These are phyloP conservation scores for Calonectris borealis DNA, from an alignment of 2,113 vertebrate species.

Conservation along the genomic window DNA sequence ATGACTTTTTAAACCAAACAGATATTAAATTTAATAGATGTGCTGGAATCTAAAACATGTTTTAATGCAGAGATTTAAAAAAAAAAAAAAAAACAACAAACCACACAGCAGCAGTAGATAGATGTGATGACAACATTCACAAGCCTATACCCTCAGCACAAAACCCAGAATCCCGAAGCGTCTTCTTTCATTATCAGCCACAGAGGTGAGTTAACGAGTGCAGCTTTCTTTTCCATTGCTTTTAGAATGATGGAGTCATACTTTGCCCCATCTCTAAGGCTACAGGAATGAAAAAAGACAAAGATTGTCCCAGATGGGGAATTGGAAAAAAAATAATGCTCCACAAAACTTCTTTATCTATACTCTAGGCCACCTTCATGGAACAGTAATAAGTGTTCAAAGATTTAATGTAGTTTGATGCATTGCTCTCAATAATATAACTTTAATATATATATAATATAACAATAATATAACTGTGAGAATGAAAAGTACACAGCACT, in stretches of 20 bases:
- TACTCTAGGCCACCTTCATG: background rate
- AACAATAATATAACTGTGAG: background rate
- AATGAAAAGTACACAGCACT: background rate
- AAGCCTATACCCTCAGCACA: background rate
- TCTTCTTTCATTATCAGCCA: background rate
- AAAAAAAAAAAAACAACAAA: background rate
- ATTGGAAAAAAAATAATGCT: background rate
- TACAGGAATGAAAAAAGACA: background rate
- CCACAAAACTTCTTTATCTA: background rate
- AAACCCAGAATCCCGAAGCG: background rate
- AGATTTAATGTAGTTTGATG: background rate
- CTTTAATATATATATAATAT: background rate
- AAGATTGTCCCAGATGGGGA: background rate
- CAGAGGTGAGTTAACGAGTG: background rate
- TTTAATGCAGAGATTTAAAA: background rate
- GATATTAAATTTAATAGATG: background rate
- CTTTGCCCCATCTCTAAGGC: background rate
- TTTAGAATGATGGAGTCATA: background rate
- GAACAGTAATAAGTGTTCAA: background rate
- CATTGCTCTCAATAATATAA: background rate
- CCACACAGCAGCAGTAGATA: background rate
- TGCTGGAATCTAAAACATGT: background rate
- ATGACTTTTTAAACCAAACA: background rate
- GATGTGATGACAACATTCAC: background rate
- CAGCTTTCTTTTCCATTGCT: background rate